These are phyloP conservation scores for Syncerus caffer DNA, from an alignment of 2,797 vertebrate genomes.

Conservation along the genomic window DNA sequence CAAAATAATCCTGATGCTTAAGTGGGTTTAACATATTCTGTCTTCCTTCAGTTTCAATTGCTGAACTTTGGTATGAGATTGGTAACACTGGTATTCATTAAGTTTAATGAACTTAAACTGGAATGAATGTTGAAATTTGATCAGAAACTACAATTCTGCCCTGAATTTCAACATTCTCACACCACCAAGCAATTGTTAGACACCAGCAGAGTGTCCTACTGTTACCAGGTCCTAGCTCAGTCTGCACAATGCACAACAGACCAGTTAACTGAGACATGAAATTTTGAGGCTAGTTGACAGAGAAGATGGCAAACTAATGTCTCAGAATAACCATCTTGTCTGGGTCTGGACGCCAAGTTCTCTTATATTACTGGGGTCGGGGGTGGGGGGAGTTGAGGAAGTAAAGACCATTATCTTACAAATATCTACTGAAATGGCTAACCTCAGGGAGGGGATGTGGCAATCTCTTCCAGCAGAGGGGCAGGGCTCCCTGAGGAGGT, in stretches of 20 bases:
- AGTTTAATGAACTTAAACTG: neutral
- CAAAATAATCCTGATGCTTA: neutral
- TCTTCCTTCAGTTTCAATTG: neutral
- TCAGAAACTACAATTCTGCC: neutral
- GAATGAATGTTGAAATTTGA: neutral
- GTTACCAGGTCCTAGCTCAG: neutral
- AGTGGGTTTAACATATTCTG: neutral
- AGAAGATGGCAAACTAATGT: neutral
- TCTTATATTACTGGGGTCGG: neutral
- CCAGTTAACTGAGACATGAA: neutral
- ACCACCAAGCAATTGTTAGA: neutral
- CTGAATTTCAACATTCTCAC: neutral
- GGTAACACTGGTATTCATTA: neutral
- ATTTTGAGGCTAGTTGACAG: neutral
- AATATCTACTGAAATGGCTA: neutral
- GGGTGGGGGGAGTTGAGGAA: neutral
- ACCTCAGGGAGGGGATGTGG: neutral
- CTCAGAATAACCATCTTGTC: neutral
- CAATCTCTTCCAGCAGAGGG: neutral
- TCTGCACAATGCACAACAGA: neutral
- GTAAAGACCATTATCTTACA: neutral
- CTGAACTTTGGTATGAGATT: neutral
- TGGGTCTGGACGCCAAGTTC: neutral
- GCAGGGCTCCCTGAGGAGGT: neutral
- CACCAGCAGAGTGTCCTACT: neutral